Percentiles rank a stretch among this genome's conserved stretches.
Evolutionary conservation across 2,797 vertebrate genomes (phyloP).

Genomic region (Bradypodion ventrale): DNA sequence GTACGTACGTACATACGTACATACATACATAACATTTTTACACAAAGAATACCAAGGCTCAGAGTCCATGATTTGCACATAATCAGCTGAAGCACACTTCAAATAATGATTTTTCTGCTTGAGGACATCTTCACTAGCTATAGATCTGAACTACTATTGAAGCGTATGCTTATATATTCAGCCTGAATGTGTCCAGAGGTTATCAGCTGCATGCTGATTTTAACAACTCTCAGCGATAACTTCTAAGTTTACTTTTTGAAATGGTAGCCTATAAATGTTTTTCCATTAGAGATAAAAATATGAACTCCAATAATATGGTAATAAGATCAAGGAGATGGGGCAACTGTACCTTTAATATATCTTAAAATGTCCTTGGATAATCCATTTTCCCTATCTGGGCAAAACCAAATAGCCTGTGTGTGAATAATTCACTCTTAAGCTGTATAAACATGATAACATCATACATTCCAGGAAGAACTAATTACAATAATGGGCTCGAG

Average conservation of each 20-base stretch:
- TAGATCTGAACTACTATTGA: not conserved
- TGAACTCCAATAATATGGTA: conserved; percentile 40
- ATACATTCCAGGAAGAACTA: conserved; percentile 65
- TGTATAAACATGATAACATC: conserved; percentile 70
- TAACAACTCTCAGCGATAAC: not conserved
- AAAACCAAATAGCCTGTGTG: conserved; percentile 44
- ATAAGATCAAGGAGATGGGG: conserved; percentile 13
- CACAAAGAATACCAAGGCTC: not conserved
- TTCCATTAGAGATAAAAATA: conserved; percentile 34
- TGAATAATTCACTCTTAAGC: conserved; percentile 64
- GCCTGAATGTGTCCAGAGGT: not conserved
- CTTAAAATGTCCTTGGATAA: conserved; percentile 58
- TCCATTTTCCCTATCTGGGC: conserved; percentile 48
- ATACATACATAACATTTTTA: too few relatives aligned
- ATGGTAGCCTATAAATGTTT: conserved; percentile 31
- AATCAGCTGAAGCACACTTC: not conserved
- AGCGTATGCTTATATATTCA: not conserved
- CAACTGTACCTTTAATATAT: conserved; percentile 26
- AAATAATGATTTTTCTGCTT: not conserved
- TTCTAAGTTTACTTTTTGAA: conserved; percentile 5
- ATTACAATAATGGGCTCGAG: conserved; percentile 69
- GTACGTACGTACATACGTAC: too few relatives aligned
- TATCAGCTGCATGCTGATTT: not conserved
- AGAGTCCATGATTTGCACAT: not conserved
- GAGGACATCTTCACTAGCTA: too few relatives aligned